Base-by-base conservation (phyloP, 2,888 invertebrate genomes). In the Ganaspis brasiliensis region DNA sequence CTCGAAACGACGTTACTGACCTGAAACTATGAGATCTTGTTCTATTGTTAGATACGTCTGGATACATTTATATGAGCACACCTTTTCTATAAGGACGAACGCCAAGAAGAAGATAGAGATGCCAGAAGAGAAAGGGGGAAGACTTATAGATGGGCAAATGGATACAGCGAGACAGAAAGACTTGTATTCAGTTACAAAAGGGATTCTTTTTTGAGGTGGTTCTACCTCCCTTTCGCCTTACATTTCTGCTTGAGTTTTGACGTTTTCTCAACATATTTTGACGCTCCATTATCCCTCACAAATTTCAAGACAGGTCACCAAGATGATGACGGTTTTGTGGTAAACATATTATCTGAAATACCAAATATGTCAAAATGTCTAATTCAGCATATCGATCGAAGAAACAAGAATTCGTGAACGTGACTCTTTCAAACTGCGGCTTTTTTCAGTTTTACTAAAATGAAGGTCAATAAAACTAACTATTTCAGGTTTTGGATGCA, bases 241-340 rank as follows among this genome's bases (percentile, higher is more conserved):
- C 76, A 76, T 79, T 75, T 40, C 76, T 73, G 35, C 67, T 67
- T 56, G 67, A 80, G 82, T 87, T 87, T 87, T 87, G 87, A 87
- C 87, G 83, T 85, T 85, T 84, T 78, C 75, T 74, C 81, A 84
- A 85, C 87, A 86, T 84, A 86, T 87, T 87, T 85, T 86, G 84
- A 85, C 83, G 85, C 84, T 81, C 84, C 84, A 82, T 85, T 59
- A 45, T 57, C 12, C 24, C 45, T 35, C 56, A 56, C 24, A 31
- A 56, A 59, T 59, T 59, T 57, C 21, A 8, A 72, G 49, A 56
- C 72, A 72, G 49, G 72, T 55, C 12, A 10, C 21, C 6, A 72
- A 52, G 31, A 12, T 55, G 59, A 73, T 57, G 73, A 73, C 73
- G 45, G 4, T 59, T 73, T 73, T 37, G 3, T 35, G 12, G 40